phyloP scores from a whole-genome alignment of 1,140 invertebrate species.

The Eupeodes corollae region DNA sequence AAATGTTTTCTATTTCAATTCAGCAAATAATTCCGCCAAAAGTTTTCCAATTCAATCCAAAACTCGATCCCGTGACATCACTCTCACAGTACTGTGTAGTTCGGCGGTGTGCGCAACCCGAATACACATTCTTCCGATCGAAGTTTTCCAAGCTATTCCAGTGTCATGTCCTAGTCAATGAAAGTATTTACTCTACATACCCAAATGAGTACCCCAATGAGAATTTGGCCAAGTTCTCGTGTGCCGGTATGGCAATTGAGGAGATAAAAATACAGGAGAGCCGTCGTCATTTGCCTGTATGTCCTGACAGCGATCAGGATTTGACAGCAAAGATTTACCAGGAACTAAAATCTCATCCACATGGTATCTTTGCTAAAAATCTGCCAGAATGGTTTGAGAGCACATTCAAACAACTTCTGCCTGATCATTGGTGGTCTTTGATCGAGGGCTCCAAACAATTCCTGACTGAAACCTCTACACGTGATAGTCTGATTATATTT shows the following conservation, averaged over 20 bases:
- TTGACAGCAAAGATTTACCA: conserved; percentile 21
- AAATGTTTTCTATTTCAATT: conserved; percentile 2
- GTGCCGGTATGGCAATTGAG: conserved; percentile 21
- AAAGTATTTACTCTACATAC: conserved; percentile 22
- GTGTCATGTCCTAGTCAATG: conserved; percentile 21
- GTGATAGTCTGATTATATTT: conserved; percentile 20
- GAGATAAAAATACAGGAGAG: conserved; percentile 17
- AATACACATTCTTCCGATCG: conserved; percentile 13
- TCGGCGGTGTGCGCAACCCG: conserved; percentile 11
- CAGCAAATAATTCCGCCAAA: conserved; percentile 3
- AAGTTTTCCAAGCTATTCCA: conserved; percentile 9
- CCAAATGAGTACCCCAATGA: conserved; percentile 19
- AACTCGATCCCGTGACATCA: conserved; percentile 12
- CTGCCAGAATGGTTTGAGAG: conserved; percentile 24
- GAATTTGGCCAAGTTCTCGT: conserved; percentile 12
- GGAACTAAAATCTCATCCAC: conserved; percentile 19
- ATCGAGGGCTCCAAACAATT: conserved; percentile 18
- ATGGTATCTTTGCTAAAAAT: conserved; percentile 29
- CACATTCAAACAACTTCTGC: conserved; percentile 21
- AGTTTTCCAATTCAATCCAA: conserved; percentile 9
- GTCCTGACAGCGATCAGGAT: conserved; percentile 16
- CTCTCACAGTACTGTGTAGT: conserved; percentile 19
- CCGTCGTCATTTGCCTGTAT: conserved; percentile 10
- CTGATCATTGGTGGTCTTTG: conserved; percentile 24
- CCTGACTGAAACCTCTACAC: conserved; percentile 17